Evolutionary conservation across 2,888 invertebrate species (phyloP).

Genomic region (Listrodromus nycthemerus): DNA sequence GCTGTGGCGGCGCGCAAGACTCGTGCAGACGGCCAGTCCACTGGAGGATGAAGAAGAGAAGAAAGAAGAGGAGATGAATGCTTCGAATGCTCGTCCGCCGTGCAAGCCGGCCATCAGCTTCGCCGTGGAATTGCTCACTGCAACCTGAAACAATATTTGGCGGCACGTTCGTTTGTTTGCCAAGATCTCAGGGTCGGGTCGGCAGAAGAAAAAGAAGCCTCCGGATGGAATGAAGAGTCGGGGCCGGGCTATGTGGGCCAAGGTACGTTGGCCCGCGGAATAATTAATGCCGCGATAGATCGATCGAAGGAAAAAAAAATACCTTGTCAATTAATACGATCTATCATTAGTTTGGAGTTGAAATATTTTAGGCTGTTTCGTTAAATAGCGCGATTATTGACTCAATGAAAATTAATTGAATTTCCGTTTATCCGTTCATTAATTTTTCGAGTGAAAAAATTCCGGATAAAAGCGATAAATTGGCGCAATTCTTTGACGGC

Average conservation of each 20-base stretch:
- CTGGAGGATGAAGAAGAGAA: background rate
- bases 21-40: constrained; percentile 36
- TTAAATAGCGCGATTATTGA: background rate
- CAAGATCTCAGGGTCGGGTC: constrained; percentile 28
- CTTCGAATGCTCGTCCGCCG: constrained; percentile 2
- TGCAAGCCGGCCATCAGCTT: constrained; percentile 17
- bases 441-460: background rate
- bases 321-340: background rate
- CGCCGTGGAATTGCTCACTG: constrained; percentile 27
- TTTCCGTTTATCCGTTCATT: background rate
- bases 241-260: constrained; percentile 60
- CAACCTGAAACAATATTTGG: constrained; percentile 62
- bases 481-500: background rate
- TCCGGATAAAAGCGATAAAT: background rate
- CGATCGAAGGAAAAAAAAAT: constrained; percentile 20
- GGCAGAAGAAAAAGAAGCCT: constrained; percentile 42
- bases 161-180: constrained; percentile 53
- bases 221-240: constrained; percentile 28
- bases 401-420: background rate
- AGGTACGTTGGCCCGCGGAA: constrained; percentile 42
- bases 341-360: too few species aligned
- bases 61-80: constrained; percentile 4
- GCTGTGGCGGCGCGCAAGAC: background rate
- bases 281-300: constrained; percentile 32
- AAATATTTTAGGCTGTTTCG: too few species aligned